Evolutionary conservation across 2,113 vertebrate species (phyloP), one percentile per base, ranked within the genome.

Genomic region (Recurvirostra avosetta): DNA sequence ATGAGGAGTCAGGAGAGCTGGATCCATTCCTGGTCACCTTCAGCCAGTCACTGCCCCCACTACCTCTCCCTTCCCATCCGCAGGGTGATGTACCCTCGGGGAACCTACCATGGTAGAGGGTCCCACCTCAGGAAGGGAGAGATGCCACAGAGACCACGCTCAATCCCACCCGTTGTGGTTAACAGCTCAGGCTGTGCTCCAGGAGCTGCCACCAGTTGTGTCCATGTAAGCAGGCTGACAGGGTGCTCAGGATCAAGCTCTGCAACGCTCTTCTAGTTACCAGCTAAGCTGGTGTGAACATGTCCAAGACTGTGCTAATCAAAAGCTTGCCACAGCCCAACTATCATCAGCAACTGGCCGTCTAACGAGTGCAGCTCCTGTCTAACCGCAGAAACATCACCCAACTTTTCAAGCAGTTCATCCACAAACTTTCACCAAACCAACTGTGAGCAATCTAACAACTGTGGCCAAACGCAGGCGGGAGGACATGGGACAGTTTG

Each of bases 401-500:
- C 8, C 38, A 74, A 74, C 50, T 19, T 52, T 53, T 50, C 30
- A 32, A 40, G 38, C 75, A 80, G 15, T 11, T 70, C 32, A 83
- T 10, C 40, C 49, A 76, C 59, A 73, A 40, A 32, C 13, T 40
- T 73, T 20, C 55, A 49, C 63, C 4, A 6, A 62, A 68, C 8
- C 16, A 61, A 19, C 56, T 91, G 45, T 7, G 14, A 45, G 8
- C 1, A 0, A 68, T 13, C 49, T 11, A 73, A 63, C 40, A 45
- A 23, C 21, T 59, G 41, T 47, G 30, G 27, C 34, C 56, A 73
- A 56, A 52, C 23, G 45, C 23, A 61, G 53, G 19, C n/a, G 47
- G 18, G 29, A 19, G 12, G 45, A 83, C 2, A 1, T 0, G 4
- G 6, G 63, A 73, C 5, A 9, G 61, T 9, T 4, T 4, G 25